A percentile compares a stretch with the other conserved stretches of the same genome.
phyloP scores from a whole-genome alignment of 2,888 invertebrate genomes.

The Deladenus siricidicola region DNA sequence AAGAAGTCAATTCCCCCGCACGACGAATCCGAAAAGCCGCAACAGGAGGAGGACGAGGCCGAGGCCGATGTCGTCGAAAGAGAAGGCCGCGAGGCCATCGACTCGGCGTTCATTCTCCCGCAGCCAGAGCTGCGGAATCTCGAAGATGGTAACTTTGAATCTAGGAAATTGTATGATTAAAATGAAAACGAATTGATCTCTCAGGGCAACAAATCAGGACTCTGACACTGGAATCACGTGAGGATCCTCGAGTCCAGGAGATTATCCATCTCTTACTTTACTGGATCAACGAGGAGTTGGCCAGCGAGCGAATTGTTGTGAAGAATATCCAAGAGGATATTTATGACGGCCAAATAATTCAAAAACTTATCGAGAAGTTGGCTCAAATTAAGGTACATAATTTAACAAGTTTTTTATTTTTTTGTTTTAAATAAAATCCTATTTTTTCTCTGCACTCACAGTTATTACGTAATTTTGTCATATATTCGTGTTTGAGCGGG shows the following conservation, averaged over 20 bases:
- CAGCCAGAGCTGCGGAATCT: conserved; percentile 40
- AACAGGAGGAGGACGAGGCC: conserved; percentile 10
- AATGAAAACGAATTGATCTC: no score
- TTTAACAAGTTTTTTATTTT: no score
- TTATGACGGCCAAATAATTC: conserved; percentile 86
- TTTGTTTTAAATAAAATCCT: no score
- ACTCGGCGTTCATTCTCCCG: conserved; percentile 41
- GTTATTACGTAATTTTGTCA: no score
- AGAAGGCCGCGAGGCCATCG: conserved; percentile 52
- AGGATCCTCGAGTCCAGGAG: conserved; percentile 65
- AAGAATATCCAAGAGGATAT: conserved; percentile 87
- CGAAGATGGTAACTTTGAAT: conserved; percentile 71
- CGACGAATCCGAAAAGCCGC: conserved; percentile 14
- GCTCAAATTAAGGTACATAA: conserved; percentile 42
- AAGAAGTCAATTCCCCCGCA: conserved; percentile 37
- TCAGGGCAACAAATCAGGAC: conserved; percentile 86
- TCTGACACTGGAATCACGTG: conserved; percentile 78
- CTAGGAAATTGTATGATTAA: no score
- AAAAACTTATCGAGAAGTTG: conserved; percentile 61
- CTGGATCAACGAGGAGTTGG: conserved; percentile 97
- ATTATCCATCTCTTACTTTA: conserved; percentile 69
- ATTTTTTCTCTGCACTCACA: no score
- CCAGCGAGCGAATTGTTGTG: conserved; percentile 89
- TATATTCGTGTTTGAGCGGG: no score
- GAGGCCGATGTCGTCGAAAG: conserved; percentile 58